Base-by-base conservation (phyloP, 1,140 invertebrate species). In the Drosophila nikananu region DNA sequence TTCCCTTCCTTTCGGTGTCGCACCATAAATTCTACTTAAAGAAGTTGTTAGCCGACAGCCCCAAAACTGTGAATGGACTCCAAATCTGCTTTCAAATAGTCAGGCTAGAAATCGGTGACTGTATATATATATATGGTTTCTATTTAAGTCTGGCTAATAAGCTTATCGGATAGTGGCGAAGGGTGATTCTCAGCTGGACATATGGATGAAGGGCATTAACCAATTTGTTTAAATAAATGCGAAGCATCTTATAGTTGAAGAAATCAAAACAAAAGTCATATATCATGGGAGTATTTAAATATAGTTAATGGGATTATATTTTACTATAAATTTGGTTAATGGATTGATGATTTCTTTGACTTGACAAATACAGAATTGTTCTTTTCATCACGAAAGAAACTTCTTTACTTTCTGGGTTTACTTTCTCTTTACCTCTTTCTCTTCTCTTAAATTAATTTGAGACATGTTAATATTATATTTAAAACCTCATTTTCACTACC, bases 21-120 rank as follows among this genome's bases (percentile, higher is more conserved):
- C 51, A 48, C 32, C 86, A 90, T 87, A 90, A 90, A 89, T 87
- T 87, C 64, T 61, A 79, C 86, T 90, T 87, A 87, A 73, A 90
- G 80, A 90, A 90, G 84, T 84, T 81, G 81, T 90, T 64, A 79
- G 68, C 62, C 81, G 83, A 87, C 80, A 83, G 81, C 51, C 37
- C 37, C 42, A 17, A 73, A 72, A 48, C 72, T 78, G 81, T 89
- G 81, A 87, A 89, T 87, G 83, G 79, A 75, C 49, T 12, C 60
- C 54, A 51, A 52, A 51, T 39, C 77, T 58, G 65, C 35, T 59
- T 71, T 70, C 52, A 41, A 59, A 73, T 71, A 15, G 52, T 30
- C 44, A 32, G 5, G 30, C 44, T 30, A 23, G 35, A 35, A 44
- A 15, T 42, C 54, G 37, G 15, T 37, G 66, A 27, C 23, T 12